Evolutionary conservation across 53 echinoderm and acorn worm species (phyloP).

Genomic region (Arbacia lixula): DNA sequence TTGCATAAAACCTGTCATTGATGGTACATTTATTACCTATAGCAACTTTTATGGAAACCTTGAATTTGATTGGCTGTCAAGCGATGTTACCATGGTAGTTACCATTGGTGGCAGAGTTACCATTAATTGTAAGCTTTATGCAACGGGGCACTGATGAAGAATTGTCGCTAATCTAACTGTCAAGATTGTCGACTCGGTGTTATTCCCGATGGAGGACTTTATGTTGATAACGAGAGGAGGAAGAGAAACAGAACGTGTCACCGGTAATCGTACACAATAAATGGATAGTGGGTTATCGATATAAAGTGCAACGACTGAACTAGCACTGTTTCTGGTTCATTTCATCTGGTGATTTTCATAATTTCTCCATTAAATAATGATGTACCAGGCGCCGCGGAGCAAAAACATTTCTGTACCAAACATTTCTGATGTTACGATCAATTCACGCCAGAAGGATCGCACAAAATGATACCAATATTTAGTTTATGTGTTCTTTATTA

Average conservation of each 20-base stretch:
- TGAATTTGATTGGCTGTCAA: too few species aligned
- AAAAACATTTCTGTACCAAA: too few species aligned
- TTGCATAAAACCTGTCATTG: too few species aligned
- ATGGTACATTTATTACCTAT: too few species aligned
- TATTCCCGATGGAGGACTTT: slow-evolving; percentile 76
- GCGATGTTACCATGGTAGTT: neutral
- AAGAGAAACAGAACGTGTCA: slow-evolving; percentile 9
- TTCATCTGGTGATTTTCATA: neutral
- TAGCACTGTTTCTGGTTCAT: slow-evolving; percentile 53
- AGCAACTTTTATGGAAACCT: too few species aligned
- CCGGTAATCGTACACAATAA: slow-evolving; percentile 85
- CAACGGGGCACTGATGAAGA: neutral
- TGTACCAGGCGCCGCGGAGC: too few species aligned
- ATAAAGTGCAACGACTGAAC: slow-evolving; percentile 67
- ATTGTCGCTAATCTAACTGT: slow-evolving; percentile 23
- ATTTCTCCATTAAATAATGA: neutral
- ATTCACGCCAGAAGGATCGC: too few species aligned
- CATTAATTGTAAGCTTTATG: too few species aligned
- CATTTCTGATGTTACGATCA: too few species aligned
- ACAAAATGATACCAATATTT: too few species aligned
- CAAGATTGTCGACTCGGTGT: slow-evolving; percentile 54
- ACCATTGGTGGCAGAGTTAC: too few species aligned
- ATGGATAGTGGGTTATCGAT: slow-evolving; percentile 66
- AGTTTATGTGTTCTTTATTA: too few species aligned
- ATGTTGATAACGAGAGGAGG: slow-evolving; percentile 61